phyloP scores from a whole-genome alignment of 2,113 vertebrate genomes.

The Gorsachius goisagi region DNA sequence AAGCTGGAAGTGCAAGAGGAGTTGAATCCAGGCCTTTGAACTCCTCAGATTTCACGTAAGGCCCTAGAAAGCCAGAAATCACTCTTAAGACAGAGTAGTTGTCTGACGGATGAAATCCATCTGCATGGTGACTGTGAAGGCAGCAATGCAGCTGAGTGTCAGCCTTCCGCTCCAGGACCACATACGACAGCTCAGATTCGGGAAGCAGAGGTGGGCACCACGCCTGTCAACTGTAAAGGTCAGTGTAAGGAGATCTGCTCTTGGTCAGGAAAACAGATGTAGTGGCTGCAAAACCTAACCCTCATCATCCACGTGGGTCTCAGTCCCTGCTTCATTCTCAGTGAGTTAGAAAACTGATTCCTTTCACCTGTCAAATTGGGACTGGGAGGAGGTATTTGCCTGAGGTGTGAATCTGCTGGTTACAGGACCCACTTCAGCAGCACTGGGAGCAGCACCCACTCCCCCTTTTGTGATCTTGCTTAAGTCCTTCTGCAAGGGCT shows the following conservation, averaged over 20 bases:
- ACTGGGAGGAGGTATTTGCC: not conserved
- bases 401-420: not conserved
- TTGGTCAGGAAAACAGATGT: rapidly evolving
- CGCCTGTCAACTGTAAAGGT: no score
- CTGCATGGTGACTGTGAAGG: not conserved
- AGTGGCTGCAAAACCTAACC: not conserved
- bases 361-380: not conserved
- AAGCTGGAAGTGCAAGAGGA: not conserved
- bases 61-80: not conserved
- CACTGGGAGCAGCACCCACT: not conserved
- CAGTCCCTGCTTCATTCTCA: not conserved
- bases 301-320: rapidly evolving
- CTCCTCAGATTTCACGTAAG: not conserved
- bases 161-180: not conserved
- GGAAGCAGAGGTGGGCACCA: not conserved
- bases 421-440: not conserved
- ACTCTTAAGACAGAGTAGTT: rapidly evolving
- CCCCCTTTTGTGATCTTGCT: rapidly evolving
- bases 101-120: not conserved
- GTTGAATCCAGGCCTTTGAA: not conserved
- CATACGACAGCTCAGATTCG: rapidly evolving
- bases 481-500: not conserved
- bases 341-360: not conserved
- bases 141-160: not conserved
- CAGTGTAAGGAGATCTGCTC: not conserved